Percentiles rank a stretch among this genome's conserved stretches.
phyloP scores from a whole-genome alignment of 2,113 vertebrate genomes.

The Cercocebus atys region DNA sequence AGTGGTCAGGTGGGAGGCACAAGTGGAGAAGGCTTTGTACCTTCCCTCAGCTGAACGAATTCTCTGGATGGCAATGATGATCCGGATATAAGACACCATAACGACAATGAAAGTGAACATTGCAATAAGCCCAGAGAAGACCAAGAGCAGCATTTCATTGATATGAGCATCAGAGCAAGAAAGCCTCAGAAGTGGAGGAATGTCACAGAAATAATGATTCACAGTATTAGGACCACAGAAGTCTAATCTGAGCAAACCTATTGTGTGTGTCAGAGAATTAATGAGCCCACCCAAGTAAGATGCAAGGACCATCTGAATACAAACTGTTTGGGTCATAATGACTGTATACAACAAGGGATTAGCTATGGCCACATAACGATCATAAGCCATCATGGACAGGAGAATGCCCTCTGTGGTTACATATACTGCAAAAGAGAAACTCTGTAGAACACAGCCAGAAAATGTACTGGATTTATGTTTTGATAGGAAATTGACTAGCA shows the following conservation, averaged over 20 bases:
- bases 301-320: constrained; percentile 10
- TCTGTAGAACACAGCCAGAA: constrained; percentile 45
- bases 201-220: constrained; percentile 75
- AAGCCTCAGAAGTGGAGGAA: constrained; percentile 64
- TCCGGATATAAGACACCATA: constrained; percentile 58
- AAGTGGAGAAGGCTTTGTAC: constrained; percentile 63
- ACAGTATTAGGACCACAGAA: constrained; percentile 66
- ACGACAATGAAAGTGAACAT: constrained; percentile 59
- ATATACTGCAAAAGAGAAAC: constrained; percentile 66
- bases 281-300: constrained; percentile 57
- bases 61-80: constrained; percentile 57
- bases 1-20: too few species aligned
- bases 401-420: constrained; percentile 59
- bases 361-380: constrained; percentile 64
- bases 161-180: constrained; percentile 53
- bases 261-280: constrained; percentile 62
- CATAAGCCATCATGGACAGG: constrained; percentile 72
- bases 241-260: constrained; percentile 60
- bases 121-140: constrained; percentile 64
- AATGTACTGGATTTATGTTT: constrained; percentile 36
- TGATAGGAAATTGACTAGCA: constrained; percentile 60
- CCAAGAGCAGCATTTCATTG: constrained; percentile 66
- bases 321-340: constrained; percentile 54
- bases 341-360: constrained; percentile 61
- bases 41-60: constrained; percentile 56